Evolutionary conservation across 2,113 vertebrate species (phyloP).

Genomic region (Notothenia rossii): DNA sequence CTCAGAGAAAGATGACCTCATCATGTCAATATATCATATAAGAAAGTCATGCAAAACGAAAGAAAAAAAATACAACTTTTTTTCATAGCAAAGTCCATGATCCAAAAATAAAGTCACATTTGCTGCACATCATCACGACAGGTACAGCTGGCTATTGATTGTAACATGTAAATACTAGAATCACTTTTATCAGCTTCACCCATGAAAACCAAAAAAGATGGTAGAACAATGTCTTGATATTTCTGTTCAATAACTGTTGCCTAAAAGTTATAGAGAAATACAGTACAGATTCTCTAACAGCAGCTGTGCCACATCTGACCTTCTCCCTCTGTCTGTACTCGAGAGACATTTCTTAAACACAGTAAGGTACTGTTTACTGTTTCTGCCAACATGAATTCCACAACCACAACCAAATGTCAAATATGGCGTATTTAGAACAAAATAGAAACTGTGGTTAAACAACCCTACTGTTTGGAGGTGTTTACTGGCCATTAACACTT

Average conservation of each 20-base stretch:
- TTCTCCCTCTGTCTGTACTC: not conserved
- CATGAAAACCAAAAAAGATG: not conserved
- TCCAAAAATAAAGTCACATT: conserved; percentile 7
- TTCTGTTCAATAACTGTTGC: not conserved
- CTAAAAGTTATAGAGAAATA: not conserved
- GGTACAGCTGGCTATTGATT: conserved; percentile 13
- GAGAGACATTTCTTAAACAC: not conserved
- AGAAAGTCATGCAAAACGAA: conserved; percentile 24
- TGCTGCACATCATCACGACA: not conserved
- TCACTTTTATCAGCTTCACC: not conserved
- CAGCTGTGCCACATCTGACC: not conserved
- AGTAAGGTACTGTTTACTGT: not conserved
- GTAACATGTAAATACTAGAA: not conserved
- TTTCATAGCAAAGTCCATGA: not conserved
- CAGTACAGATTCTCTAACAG: not conserved
- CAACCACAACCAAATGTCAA: no score
- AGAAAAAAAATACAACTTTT: not conserved
- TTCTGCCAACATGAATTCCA: not conserved
- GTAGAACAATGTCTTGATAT: not conserved
- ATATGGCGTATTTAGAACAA: not conserved
- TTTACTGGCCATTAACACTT: not conserved
- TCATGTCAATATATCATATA: not conserved
- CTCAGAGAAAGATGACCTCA: conserved; percentile 12
- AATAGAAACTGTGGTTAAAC: not conserved
- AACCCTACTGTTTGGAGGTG: not conserved